Conservation (phyloP, 30 jellyfish, hydroid and myxozoan species). For the Clytia hemisphaerica region DNA sequence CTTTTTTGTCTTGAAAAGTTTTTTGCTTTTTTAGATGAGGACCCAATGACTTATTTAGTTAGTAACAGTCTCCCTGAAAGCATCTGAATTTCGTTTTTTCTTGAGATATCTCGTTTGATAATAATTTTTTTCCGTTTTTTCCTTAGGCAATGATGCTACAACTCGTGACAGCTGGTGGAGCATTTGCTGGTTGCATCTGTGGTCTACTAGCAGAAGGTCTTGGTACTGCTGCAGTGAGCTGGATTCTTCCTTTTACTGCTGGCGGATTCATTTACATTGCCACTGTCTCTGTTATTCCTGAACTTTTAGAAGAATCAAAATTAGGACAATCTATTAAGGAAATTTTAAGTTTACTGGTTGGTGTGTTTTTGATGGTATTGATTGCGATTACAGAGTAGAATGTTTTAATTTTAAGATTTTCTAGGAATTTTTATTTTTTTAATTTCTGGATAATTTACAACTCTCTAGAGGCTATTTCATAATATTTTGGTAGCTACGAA, state of each 20-base stretch:
- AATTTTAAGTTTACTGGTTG: constrained; percentile 55
- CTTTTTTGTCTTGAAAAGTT: too few species aligned
- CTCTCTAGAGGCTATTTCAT: too few species aligned
- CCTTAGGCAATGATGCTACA: constrained; percentile 91
- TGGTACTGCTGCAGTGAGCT: constrained; percentile 73
- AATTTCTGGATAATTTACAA: too few species aligned
- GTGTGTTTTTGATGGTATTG: constrained; percentile 75
- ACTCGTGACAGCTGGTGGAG: constrained; percentile 89
- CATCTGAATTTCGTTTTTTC: too few species aligned
- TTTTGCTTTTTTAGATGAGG: too few species aligned
- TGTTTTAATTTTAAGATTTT: too few species aligned
- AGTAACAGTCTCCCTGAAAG: too few species aligned
- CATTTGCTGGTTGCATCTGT: constrained; percentile 84
- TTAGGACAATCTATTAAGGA: constrained; percentile 72
- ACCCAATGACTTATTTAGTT: too few species aligned
- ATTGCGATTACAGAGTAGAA: constrained; percentile 63
- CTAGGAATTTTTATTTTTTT: too few species aligned
- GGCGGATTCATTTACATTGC: constrained; percentile 98
- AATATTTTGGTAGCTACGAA: too few species aligned
- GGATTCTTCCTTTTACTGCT: constrained; percentile 87
- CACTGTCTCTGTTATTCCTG: constrained; percentile 87
- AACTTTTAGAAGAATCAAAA: constrained; percentile 68
- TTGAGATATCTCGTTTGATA: too few species aligned
- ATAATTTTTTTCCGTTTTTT: too few species aligned
- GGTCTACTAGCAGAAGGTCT: constrained; percentile 76